A percentile compares a stretch with the other conserved stretches of the same genome.
Conservation (phyloP, 1,140 invertebrate species). For the Conopomorpha cramerella region DNA sequence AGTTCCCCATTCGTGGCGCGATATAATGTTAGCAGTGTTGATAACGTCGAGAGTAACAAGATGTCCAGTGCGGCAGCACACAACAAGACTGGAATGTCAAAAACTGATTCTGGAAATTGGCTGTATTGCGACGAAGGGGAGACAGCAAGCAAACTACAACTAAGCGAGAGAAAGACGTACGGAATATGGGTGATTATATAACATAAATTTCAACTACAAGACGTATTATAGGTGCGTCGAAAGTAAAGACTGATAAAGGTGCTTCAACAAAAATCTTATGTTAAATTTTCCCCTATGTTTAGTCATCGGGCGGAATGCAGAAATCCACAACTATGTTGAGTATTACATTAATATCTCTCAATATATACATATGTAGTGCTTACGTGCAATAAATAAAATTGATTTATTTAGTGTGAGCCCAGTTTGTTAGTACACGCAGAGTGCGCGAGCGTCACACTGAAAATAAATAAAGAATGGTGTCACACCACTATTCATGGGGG, state of each 20-base stretch:
- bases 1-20: too few relatives aligned
- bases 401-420: constrained; percentile 40
- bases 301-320: constrained; percentile 57
- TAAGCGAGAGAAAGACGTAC: constrained; percentile 2
- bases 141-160: background rate
- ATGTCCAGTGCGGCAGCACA: constrained; percentile 32
- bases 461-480: constrained; percentile 31
- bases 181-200: constrained; percentile 17
- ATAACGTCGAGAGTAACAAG: constrained; percentile 12
- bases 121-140: constrained; percentile 15
- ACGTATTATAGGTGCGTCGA: too few relatives aligned
- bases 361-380: constrained; percentile 56
- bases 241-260: background rate
- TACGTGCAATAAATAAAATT: constrained; percentile 41
- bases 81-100: constrained; percentile 58
- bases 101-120: constrained; percentile 44
- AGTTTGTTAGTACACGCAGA: constrained; percentile 26
- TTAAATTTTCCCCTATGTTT: constrained; percentile 46
- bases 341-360: constrained; percentile 33
- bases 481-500: too few relatives aligned
- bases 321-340: constrained; percentile 59
- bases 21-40: too few relatives aligned
- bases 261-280: constrained; percentile 20
- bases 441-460: constrained; percentile 28
- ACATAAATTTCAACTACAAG: constrained; percentile 16